These are phyloP conservation scores for Mohoua ochrocephala DNA, from an alignment of 2,113 vertebrate species.

Conservation along the genomic window DNA sequence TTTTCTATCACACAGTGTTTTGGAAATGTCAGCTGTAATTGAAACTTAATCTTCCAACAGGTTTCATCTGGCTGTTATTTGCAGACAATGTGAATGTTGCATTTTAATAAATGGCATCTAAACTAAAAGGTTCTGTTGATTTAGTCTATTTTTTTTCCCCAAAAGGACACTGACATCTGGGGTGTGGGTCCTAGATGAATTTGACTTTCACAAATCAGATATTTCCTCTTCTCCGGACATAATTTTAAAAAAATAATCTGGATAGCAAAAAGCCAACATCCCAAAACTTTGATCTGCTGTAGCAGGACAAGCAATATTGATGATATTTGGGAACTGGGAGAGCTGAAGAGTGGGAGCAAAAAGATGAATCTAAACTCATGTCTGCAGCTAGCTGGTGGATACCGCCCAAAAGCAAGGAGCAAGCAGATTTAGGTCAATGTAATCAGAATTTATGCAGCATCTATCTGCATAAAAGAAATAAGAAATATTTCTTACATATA, in stretches of 20 bases:
- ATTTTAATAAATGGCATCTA: constrained; percentile 56
- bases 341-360: not conserved
- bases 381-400: not conserved
- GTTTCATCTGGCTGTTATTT: constrained; percentile 44
- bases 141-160: not conserved
- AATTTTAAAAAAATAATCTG: not conserved
- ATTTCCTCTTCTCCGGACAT: not conserved
- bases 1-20: not conserved
- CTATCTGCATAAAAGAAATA: not conserved
- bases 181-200: not conserved
- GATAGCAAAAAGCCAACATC: not conserved
- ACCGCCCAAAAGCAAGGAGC: not conserved
- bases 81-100: constrained; percentile 10
- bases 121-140: constrained; percentile 9
- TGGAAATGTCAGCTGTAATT: constrained; percentile 62
- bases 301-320: not conserved
- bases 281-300: not conserved
- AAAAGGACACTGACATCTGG: not conserved
- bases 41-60: constrained; percentile 54
- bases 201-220: not conserved
- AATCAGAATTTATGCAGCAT: not conserved
- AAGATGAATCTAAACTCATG: not conserved
- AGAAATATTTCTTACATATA: not conserved
- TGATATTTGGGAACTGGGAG: not conserved
- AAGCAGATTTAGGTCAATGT: not conserved